These are phyloP conservation scores for Eupithecia tripunctaria DNA, from an alignment of 2,888 invertebrate genomes.

Conservation along the genomic window DNA sequence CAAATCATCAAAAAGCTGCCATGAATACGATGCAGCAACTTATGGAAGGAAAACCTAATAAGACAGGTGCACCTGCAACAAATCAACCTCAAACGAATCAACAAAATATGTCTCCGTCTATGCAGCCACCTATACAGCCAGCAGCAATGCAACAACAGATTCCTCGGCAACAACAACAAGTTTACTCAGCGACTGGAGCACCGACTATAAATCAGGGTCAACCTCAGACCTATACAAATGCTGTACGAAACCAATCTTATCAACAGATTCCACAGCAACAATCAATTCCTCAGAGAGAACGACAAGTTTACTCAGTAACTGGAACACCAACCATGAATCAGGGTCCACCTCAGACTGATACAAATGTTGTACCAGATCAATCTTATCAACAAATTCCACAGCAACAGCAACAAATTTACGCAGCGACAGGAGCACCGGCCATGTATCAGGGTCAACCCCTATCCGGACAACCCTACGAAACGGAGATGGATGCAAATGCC, in stretches of 20 bases:
- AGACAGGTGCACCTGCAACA: constrained; percentile 43
- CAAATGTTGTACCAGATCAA: constrained; percentile 31
- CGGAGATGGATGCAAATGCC: constrained; percentile 24
- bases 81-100: constrained; percentile 27
- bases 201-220: neutral
- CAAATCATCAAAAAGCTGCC: constrained; percentile 67
- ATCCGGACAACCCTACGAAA: neutral
- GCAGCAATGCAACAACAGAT: constrained; percentile 18
- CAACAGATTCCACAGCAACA: constrained; percentile 46
- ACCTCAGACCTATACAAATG: constrained; percentile 26
- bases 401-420: constrained; percentile 55
- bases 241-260: constrained; percentile 28
- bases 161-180: constrained; percentile 1
- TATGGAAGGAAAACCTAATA: constrained; percentile 55
- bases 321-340: constrained; percentile 2
- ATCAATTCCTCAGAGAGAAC: constrained; percentile 17
- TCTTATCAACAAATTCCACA: constrained; percentile 41
- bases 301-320: neutral
- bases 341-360: constrained; percentile 11
- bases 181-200: neutral
- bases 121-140: constrained; percentile 26
- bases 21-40: constrained; percentile 43
- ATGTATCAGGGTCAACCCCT: constrained; percentile 26
- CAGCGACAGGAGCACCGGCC: constrained; percentile 44
- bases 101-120: constrained; percentile 27